Evolutionary conservation across 1,140 invertebrate species (phyloP).

Genomic region (Doryteuthis pealeii): DNA sequence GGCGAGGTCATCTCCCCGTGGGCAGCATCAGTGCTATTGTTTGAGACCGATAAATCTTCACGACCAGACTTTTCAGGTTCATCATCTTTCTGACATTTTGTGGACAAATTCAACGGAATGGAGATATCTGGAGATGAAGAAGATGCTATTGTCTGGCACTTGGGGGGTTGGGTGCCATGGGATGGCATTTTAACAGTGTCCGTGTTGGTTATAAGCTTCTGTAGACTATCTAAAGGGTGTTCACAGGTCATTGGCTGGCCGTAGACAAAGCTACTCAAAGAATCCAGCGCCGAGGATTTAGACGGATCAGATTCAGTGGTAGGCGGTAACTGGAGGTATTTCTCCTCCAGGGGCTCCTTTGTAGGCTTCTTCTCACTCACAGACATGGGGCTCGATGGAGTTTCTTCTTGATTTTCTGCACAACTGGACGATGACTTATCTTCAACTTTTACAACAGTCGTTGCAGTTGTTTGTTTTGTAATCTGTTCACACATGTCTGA

Average conservation of each 20-base stretch:
- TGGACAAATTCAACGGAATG: constrained; percentile 44
- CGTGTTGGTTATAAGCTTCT: constrained; percentile 93
- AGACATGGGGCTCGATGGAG: background rate
- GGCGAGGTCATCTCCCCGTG: constrained; percentile 15
- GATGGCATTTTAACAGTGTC: constrained; percentile 66
- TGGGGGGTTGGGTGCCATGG: constrained; percentile 17
- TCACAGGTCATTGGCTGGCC: constrained; percentile 54
- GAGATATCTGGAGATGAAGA: constrained; percentile 22
- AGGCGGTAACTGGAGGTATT: constrained; percentile 17
- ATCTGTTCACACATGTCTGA: background rate
- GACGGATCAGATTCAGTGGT: background rate
- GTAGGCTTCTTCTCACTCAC: background rate
- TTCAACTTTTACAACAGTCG: background rate
- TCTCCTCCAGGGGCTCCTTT: constrained; percentile 12
- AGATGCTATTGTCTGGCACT: constrained; percentile 23
- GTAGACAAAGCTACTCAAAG: constrained; percentile 54
- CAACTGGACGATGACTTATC: background rate
- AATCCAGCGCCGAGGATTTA: constrained; percentile 46
- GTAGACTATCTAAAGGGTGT: constrained; percentile 82
- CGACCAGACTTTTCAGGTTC: constrained; percentile 26
- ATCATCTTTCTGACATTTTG: constrained; percentile 32
- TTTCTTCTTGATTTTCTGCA: background rate
- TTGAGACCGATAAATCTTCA: constrained; percentile 36
- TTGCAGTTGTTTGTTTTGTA: constrained; percentile 7
- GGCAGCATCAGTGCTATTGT: constrained; percentile 24